phyloP scores from a whole-genome alignment of 2,888 invertebrate species.

The Phymatocera aterrima region DNA sequence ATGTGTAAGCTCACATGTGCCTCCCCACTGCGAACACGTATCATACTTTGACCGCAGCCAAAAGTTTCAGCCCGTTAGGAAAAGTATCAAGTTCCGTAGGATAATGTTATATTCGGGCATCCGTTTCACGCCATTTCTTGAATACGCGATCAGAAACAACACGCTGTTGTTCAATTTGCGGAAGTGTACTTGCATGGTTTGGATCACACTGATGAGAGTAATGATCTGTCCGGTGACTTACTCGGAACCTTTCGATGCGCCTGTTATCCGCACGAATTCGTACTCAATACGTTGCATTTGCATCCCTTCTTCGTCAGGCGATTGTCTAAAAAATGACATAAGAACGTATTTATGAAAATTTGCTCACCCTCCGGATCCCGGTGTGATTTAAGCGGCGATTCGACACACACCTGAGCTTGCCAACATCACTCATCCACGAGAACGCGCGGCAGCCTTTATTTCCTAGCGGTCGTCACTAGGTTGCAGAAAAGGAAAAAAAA shows the following conservation, averaged over 20 bases:
- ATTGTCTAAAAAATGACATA: neutral
- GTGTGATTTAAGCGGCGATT: slow-evolving; percentile 43
- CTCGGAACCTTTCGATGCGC: too few species aligned
- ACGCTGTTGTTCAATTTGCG: too few species aligned
- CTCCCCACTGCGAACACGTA: neutral
- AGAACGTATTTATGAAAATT: slow-evolving; percentile 24
- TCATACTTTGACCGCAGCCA: neutral
- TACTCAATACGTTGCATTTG: neutral
- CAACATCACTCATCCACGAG: slow-evolving; percentile 44
- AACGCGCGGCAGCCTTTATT: slow-evolving; percentile 39
- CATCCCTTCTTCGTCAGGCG: neutral
- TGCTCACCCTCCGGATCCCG: neutral
- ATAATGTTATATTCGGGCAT: too few species aligned
- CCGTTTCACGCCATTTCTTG: too few species aligned
- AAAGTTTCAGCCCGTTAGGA: neutral
- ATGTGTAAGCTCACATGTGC: neutral
- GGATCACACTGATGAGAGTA: too few species aligned
- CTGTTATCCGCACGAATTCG: neutral
- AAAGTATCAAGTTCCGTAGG: neutral
- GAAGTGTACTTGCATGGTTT: too few species aligned
- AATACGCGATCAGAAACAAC: too few species aligned
- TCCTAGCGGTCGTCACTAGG: slow-evolving; percentile 42
- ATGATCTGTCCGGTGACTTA: too few species aligned
- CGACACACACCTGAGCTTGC: slow-evolving; percentile 40
- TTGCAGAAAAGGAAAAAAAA: slow-evolving; percentile 19